Evolutionary conservation across 2,113 vertebrate genomes (phyloP).

Genomic region (Ageneiosus marmoratus): DNA sequence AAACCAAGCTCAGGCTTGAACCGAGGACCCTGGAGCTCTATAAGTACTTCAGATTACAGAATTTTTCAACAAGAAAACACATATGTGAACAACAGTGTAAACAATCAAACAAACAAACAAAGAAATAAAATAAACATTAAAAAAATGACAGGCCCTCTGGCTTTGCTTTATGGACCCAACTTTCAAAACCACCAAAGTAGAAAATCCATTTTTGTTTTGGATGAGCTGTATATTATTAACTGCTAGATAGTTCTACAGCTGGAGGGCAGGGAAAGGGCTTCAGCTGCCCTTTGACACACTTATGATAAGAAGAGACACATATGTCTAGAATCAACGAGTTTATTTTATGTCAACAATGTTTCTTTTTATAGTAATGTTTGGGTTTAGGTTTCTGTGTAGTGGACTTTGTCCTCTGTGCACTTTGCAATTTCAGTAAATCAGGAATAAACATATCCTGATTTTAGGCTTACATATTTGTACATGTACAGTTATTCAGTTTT

Average conservation of each 20-base stretch:
- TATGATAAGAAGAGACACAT: slow-evolving; percentile 22
- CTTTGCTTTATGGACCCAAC: not conserved
- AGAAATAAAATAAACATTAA: not conserved
- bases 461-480: not conserved
- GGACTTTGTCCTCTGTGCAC: slow-evolving; percentile 5
- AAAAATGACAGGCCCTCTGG: not conserved
- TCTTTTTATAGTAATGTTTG: slow-evolving; percentile 35
- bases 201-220: not conserved
- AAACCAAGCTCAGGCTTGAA: not conserved
- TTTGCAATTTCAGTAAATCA: slow-evolving; percentile 5
- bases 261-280: not conserved
- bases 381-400: slow-evolving; percentile 8
- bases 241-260: not conserved
- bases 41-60: no score
- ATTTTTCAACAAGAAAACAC: no score
- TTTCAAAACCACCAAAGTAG: not conserved
- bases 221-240: not conserved
- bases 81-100: no score
- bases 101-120: not conserved
- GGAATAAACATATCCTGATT: slow-evolving; percentile 6
- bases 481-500: not conserved
- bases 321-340: slow-evolving; percentile 31
- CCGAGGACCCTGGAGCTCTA: no score
- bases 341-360: slow-evolving; percentile 35
- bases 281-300: slow-evolving; percentile 35